These are phyloP conservation scores for Chamaetylas fuelleborni DNA, from an alignment of 2,113 vertebrate species.

Conservation along the genomic window DNA sequence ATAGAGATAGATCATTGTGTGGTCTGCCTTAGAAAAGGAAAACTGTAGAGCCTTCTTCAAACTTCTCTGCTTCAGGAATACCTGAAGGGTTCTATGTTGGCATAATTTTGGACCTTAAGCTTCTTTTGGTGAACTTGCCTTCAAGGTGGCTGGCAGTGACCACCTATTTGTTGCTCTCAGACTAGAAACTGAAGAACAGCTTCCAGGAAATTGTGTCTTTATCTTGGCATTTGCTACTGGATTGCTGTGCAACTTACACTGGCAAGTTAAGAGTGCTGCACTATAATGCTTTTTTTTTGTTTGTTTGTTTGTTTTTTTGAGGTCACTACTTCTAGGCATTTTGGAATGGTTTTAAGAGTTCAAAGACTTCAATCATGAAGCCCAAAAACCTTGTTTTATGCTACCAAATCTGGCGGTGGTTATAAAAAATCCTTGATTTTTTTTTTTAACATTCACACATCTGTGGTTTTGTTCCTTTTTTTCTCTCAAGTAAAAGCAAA, in stretches of 20 bases:
- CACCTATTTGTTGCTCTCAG: neutral
- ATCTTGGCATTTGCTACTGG: neutral
- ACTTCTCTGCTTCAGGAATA: neutral
- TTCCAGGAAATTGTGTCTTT: neutral
- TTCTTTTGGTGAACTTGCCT: neutral
- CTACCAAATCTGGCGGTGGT: neutral
- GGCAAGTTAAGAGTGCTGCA: neutral
- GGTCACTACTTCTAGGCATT: neutral
- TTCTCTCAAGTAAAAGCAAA: neutral
- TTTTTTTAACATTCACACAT: neutral
- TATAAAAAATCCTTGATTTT: neutral
- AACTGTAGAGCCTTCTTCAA: neutral
- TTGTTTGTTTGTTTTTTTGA: neutral
- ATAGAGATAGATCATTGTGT: neutral
- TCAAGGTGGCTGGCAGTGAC: neutral
- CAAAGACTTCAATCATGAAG: neutral
- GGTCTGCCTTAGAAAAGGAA: neutral
- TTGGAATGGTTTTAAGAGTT: neutral
- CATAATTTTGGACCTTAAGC: neutral
- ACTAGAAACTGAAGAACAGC: neutral
- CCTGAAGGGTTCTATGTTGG: neutral
- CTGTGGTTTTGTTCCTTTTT: neutral
- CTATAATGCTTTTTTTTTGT: accelerated
- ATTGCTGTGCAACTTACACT: neutral
- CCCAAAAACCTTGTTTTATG: neutral